A percentile compares a stretch with the other conserved stretches of the same genome.
Evolutionary conservation across 2,797 vertebrate species (phyloP).

Genomic region (Cryptoblepharus egeriae): DNA sequence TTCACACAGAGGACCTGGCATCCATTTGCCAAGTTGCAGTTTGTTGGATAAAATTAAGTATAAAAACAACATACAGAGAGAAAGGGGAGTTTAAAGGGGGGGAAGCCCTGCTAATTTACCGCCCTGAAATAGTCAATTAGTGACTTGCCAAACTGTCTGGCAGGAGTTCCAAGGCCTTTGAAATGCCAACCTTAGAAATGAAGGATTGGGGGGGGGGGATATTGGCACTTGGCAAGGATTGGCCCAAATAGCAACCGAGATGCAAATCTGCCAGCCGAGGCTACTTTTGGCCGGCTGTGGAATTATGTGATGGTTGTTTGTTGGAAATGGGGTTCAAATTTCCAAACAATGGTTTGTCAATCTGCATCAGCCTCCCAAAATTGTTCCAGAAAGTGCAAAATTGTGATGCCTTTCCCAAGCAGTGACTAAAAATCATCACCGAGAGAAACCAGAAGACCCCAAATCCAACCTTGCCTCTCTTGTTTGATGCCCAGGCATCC

Average conservation of each 20-base stretch:
- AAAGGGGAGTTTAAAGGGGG: too few relatives aligned
- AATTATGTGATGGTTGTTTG: constrained; percentile 16
- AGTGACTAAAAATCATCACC: not conserved
- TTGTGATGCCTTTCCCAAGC: constrained; percentile 2
- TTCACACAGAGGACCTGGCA: constrained; percentile 50
- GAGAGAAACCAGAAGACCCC: constrained; percentile 23
- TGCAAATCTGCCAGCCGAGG: constrained; percentile 50
- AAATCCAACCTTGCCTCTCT: not conserved
- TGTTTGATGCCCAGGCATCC: not conserved
- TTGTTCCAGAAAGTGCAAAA: not conserved
- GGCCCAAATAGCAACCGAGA: constrained; percentile 48
- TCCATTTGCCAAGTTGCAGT: constrained; percentile 50
- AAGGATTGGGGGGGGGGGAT: constrained; percentile 57
- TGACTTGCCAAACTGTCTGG: constrained; percentile 67
- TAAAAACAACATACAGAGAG: constrained; percentile 52
- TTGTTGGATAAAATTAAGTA: constrained; percentile 70
- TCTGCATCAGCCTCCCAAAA: not conserved
- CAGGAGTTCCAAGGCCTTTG: constrained; percentile 62
- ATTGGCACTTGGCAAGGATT: constrained; percentile 55
- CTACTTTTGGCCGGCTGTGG: constrained; percentile 35
- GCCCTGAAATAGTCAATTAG: constrained; percentile 70
- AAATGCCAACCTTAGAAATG: constrained; percentile 60
- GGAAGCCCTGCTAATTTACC: constrained; percentile 63
- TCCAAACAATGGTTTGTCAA: not conserved
- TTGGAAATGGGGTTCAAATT: not conserved